Percentiles rank a stretch among this genome's conserved stretches.
Conservation (phyloP, 2,888 invertebrate species). For the Melolontha melolontha region DNA sequence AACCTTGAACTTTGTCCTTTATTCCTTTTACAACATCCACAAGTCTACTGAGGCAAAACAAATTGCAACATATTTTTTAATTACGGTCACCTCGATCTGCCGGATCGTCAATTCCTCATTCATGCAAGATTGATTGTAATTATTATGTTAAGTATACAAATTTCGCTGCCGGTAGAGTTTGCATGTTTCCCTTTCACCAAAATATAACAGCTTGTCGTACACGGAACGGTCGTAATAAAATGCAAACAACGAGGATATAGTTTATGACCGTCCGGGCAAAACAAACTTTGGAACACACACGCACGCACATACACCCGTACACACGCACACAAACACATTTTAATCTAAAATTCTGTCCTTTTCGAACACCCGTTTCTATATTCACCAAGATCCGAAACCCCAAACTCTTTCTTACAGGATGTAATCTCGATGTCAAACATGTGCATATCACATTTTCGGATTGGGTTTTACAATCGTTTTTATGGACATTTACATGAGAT, state of each 20-base stretch:
- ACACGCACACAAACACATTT: constrained; percentile 15
- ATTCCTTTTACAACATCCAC: too few species aligned
- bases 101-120: not conserved
- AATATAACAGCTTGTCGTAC: constrained; percentile 27
- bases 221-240: constrained; percentile 40
- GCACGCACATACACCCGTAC: not conserved
- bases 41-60: too few species aligned
- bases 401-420: too few species aligned
- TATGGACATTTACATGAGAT: too few species aligned
- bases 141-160: constrained; percentile 20
- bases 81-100: too few species aligned
- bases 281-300: constrained; percentile 23
- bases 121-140: constrained; percentile 28
- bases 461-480: too few species aligned
- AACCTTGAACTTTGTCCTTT: too few species aligned
- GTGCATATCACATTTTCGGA: too few species aligned
- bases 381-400: too few species aligned
- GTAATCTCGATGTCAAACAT: too few species aligned
- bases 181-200: constrained; percentile 9
- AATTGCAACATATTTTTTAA: too few species aligned
- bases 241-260: constrained; percentile 42
- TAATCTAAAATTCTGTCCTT: constrained; percentile 37
- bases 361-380: constrained; percentile 9
- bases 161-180: constrained; percentile 8
- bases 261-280: constrained; percentile 39